Percentiles rank a stretch among this genome's conserved stretches.
Evolutionary conservation across 1,140 invertebrate genomes (phyloP).

Genomic region (Heliconius nattereri): DNA sequence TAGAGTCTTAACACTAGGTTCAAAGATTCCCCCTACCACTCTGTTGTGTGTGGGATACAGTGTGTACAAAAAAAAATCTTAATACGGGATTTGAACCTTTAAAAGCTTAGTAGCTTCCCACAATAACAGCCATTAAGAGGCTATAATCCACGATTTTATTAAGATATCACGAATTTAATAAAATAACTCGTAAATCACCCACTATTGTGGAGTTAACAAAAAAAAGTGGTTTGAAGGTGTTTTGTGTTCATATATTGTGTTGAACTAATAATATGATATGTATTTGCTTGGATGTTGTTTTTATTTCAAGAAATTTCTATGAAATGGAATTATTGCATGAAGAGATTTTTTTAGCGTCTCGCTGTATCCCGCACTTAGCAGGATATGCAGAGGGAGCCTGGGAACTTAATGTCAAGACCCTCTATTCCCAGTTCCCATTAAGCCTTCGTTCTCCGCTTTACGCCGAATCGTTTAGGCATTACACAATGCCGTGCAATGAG

Average conservation of each 20-base stretch:
- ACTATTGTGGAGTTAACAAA: background rate
- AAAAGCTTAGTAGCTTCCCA: background rate
- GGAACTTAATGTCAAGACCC: background rate
- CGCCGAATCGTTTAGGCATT: background rate
- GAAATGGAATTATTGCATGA: background rate
- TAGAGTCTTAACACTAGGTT: too few species aligned
- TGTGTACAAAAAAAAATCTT: background rate
- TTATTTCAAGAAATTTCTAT: background rate
- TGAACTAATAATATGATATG: background rate
- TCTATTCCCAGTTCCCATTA: background rate
- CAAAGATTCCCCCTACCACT: background rate
- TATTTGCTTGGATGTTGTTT: background rate
- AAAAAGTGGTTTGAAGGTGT: background rate
- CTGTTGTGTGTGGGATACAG: background rate
- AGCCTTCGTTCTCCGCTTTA: background rate
- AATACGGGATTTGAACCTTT: background rate
- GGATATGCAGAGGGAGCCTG: background rate
- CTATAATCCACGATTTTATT: constrained; percentile 9
- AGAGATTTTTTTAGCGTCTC: background rate
- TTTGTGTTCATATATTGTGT: background rate
- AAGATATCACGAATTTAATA: constrained; percentile 9
- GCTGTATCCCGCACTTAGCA: background rate
- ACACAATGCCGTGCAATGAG: too few species aligned
- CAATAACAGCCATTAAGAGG: background rate
- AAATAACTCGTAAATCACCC: background rate